These are phyloP conservation scores for Epizoanthus scotinus DNA, from an alignment of 92 coral and sea anemone genomes.

Conservation along the genomic window DNA sequence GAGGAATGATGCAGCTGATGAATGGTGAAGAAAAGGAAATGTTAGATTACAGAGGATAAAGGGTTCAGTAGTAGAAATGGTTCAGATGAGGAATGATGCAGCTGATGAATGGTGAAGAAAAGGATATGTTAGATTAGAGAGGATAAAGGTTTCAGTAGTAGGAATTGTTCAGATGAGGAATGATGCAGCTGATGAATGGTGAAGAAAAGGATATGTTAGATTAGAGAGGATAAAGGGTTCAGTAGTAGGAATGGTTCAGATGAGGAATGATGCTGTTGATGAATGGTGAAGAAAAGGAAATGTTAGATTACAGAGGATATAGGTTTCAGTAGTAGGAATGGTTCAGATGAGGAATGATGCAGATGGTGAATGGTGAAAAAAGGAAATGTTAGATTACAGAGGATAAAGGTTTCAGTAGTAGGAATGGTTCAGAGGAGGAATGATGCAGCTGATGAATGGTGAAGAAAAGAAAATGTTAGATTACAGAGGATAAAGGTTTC, in stretches of 20 bases:
- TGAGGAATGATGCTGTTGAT: background rate
- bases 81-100: background rate
- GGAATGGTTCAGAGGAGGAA: background rate
- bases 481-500: no score
- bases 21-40: background rate
- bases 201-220: background rate
- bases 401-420: no score
- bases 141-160: background rate
- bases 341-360: no score
- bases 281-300: no score
- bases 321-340: no score
- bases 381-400: no score
- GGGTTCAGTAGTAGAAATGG: background rate
- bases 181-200: background rate
- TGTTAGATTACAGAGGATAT: no score
- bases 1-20: background rate
- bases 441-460: background rate
- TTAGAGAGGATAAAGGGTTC: background rate
- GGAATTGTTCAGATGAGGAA: background rate
- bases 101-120: background rate
- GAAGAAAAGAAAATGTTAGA: no score
- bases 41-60: background rate
- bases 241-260: no score
- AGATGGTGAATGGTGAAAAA: no score
- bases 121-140: background rate